These are phyloP conservation scores for Drosophila novamexicana DNA, from an alignment of 1,140 invertebrate genomes.

Conservation along the genomic window DNA sequence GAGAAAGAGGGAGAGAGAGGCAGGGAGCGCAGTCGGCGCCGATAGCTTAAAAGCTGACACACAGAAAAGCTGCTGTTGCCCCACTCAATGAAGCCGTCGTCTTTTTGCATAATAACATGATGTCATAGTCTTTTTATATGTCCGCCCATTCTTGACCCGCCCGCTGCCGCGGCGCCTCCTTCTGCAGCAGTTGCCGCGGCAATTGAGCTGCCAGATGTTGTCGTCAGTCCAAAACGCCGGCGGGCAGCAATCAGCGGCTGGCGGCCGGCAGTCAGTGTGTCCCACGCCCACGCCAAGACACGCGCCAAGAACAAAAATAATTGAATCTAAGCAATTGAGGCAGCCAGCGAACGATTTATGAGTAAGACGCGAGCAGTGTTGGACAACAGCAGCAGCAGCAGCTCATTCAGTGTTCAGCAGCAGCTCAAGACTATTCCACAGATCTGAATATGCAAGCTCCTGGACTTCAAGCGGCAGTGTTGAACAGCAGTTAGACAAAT, in stretches of 20 bases:
- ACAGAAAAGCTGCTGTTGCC: constrained; percentile 8
- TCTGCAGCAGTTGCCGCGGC: neutral
- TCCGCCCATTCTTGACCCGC: constrained; percentile 50
- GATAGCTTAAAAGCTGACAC: constrained; percentile 30
- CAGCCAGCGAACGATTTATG: constrained; percentile 19
- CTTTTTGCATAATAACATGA: constrained; percentile 66
- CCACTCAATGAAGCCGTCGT: constrained; percentile 30
- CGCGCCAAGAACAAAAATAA: constrained; percentile 63
- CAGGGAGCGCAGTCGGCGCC: neutral
- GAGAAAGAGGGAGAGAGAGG: constrained; percentile 1
- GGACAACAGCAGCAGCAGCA: neutral
- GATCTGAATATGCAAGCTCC: neutral
- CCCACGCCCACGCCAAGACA: constrained; percentile 76
- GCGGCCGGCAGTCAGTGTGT: constrained; percentile 43
- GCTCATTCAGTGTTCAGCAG: neutral
- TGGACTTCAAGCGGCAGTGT: neutral
- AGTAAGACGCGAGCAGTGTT: constrained; percentile 27
- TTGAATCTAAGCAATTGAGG: constrained; percentile 24
- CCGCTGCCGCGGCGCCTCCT: neutral
- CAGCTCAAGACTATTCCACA: neutral
- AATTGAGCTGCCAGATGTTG: constrained; percentile 39
- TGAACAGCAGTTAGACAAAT: neutral
- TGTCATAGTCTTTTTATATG: constrained; percentile 75
- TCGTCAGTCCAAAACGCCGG: constrained; percentile 26
- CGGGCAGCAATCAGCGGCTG: constrained; percentile 39